Base-by-base conservation (phyloP, 2,888 invertebrate species). In the Biston stratarius region DNA sequence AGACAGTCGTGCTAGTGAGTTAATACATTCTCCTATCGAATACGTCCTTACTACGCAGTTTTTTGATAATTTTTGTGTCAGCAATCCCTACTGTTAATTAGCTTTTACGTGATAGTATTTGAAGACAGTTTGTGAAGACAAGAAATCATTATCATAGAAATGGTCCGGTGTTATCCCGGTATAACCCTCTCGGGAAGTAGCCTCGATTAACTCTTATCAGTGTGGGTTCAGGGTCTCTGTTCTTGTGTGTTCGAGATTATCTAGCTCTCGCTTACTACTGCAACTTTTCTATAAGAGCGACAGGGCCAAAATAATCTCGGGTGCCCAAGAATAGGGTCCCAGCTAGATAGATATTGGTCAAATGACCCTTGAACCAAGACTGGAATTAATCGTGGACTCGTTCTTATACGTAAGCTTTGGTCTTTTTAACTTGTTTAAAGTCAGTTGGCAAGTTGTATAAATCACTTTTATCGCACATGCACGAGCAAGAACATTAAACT, bases 391-490 rank as follows among this genome's bases (percentile, higher is more conserved):
- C 40, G 34, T 14, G 34, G 33, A 60, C 53, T 55, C 53, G 40
- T 53, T 47, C 45, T 34, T 12, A 33, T 38, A 24, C 33, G 34
- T 36, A 10, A 42, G 70, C 24, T 24, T 24, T 24, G 24, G 24
- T 2, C 57, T 59, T 45, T 71, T 72, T 61, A 65, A 66, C 69
- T 51, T 69, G 51, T 64, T 53, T 65, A 40, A 61, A 64, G 44
- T 44, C 8, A 52, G 45, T 47, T 51, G 44, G 38, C 11, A 61
- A 53, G 63, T 64, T 47, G 55, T 51, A 63, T 74, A 73, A 73
- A 71, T 70, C 70, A 70, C 67, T 59, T 70, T 71, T 72, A 73
- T 71, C 69, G 66, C 64, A 61, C 53, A 56, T 69, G 64, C 67
- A 14, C 12, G 10, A 36, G 42, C 33, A 24, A 15, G 38, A 38